Evolutionary conservation across 1,140 invertebrate genomes (phyloP).

Genomic region (Spodoptera litura): DNA sequence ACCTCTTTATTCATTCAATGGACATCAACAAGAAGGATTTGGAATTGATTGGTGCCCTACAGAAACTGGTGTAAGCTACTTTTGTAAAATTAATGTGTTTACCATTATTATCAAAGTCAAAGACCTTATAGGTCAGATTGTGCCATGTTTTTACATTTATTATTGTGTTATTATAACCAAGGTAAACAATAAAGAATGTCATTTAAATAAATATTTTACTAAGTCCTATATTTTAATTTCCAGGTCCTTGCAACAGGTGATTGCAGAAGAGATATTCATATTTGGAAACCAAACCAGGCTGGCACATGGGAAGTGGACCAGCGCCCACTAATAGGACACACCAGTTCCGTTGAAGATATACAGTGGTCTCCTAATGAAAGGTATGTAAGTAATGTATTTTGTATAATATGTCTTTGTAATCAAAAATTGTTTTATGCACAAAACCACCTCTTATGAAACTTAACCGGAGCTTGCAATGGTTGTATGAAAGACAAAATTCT

Average conservation of each 20-base stretch:
- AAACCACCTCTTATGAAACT: too few relatives aligned
- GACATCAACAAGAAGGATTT: slow-evolving; percentile 97
- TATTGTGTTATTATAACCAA: too few relatives aligned
- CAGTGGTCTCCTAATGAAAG: slow-evolving; percentile 99
- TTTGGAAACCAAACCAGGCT: slow-evolving; percentile 94
- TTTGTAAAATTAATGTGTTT: too few relatives aligned
- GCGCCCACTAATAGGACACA: slow-evolving; percentile 94
- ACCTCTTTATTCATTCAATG: slow-evolving; percentile 95
- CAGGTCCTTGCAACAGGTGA: slow-evolving; percentile 96
- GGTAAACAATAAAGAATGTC: too few relatives aligned
- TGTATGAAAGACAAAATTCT: not conserved
- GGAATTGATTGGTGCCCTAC: slow-evolving; percentile 96
- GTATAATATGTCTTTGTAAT: not conserved
- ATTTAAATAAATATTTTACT: too few relatives aligned
- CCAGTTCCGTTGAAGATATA: slow-evolving; percentile 98
- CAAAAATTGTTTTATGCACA: too few relatives aligned
- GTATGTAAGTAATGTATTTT: slow-evolving; percentile 16
- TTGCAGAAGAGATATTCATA: slow-evolving; percentile 95
- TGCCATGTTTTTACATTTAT: too few relatives aligned
- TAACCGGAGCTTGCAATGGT: not conserved
- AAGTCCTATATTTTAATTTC: slow-evolving; percentile 48
- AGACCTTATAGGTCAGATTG: too few relatives aligned
- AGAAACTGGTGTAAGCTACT: slow-evolving; percentile 89
- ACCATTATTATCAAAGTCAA: too few relatives aligned
- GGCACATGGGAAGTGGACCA: slow-evolving; percentile 96